phyloP scores from a whole-genome alignment of 2,797 vertebrate species.

The Amniataba percoides region DNA sequence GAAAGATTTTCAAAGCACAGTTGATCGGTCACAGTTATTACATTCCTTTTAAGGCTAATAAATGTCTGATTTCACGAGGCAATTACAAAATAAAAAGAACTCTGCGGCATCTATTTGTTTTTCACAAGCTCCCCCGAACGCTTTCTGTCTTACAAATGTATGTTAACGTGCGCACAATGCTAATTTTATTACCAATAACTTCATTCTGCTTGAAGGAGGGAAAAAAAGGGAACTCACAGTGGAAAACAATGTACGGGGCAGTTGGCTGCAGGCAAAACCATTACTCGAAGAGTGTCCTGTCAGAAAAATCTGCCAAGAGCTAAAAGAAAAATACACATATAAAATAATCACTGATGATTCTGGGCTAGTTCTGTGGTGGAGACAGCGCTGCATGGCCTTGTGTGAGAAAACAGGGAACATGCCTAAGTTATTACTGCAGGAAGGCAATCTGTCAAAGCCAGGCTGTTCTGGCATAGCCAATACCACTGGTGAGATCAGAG shows the following conservation, averaged over 20 bases:
- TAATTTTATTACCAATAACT: slow-evolving; percentile 46
- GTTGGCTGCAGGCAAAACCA: slow-evolving; percentile 89
- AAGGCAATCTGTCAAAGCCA: slow-evolving; percentile 99
- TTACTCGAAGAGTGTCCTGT: slow-evolving; percentile 91
- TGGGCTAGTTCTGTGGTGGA: slow-evolving; percentile 90
- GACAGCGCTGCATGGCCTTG: slow-evolving; percentile 89
- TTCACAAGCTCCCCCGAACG: slow-evolving; percentile 41
- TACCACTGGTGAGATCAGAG: slow-evolving; percentile 99
- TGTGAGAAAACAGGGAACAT: slow-evolving; percentile 94
- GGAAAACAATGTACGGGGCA: slow-evolving; percentile 77
- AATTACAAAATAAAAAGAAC: slow-evolving; percentile 52
- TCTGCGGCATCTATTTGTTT: slow-evolving; percentile 50
- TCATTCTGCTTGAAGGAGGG: slow-evolving; percentile 35
- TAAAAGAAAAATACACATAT: slow-evolving; percentile 83
- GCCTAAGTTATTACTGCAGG: slow-evolving; percentile 99
- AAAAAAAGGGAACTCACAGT: slow-evolving; percentile 50
- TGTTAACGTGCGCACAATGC: slow-evolving; percentile 44
- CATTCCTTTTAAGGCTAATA: slow-evolving; percentile 66
- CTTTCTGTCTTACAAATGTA: slow-evolving; percentile 40
- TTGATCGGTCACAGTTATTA: slow-evolving; percentile 51
- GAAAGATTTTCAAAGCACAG: slow-evolving; percentile 50
- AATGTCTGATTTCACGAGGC: slow-evolving; percentile 58
- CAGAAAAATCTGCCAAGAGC: slow-evolving; percentile 82
- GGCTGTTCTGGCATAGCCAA: slow-evolving; percentile 96
- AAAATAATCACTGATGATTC: slow-evolving; percentile 90